Base-by-base conservation (phyloP, 2,797 vertebrate genomes). In the Molossus molossus region DNA sequence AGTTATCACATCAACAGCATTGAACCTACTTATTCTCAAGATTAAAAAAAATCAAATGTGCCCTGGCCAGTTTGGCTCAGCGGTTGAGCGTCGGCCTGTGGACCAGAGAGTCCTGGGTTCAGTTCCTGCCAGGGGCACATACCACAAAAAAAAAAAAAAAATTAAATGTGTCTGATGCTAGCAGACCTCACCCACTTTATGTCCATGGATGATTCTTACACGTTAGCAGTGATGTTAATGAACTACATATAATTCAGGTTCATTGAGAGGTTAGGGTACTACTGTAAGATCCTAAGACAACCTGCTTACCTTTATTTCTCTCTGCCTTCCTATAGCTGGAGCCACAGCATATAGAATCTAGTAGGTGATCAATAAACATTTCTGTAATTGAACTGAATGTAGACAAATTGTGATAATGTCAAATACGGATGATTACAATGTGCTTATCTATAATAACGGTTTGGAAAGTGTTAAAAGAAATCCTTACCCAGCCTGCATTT, bases 391-490 rank as follows among this genome's bases (percentile, higher is more conserved):
- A 88, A 86, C 64, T 70, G 29, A 92, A 87, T 83, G 25, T 62
- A 95, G 85, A 92, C 40, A 87, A 94, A 95, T 85, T 69, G 48
- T 80, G 91, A n/a, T 79, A 75, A 75, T 87, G 73, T 9, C 4
- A 70, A 79, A 91, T 87, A 83, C 0, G 0, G 96, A 94, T 87
- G 33, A 87, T 87, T 95, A 81, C 69, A 69, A 8, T 87, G 29
- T 72, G 62, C 64, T 87, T 91, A 80, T 70, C 75, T 65, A 80
- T 73, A 87, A 93, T 60, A 62, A 96, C 87, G 95, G 84, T 58
- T 91, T 92, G 33, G 27, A 13, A 80, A 90, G n/a, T 72, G 9
- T 82, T 94, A 87, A 87, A 72, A 85, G 91, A 94, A 92, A 64
- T 58, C 72, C 79, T 95, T 88, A 58, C 18, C 55, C 64, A 69